A percentile compares a stretch with the other conserved stretches of the same genome.
Evolutionary conservation across 2,888 invertebrate genomes (phyloP).

Genomic region (Baccha elongata): DNA sequence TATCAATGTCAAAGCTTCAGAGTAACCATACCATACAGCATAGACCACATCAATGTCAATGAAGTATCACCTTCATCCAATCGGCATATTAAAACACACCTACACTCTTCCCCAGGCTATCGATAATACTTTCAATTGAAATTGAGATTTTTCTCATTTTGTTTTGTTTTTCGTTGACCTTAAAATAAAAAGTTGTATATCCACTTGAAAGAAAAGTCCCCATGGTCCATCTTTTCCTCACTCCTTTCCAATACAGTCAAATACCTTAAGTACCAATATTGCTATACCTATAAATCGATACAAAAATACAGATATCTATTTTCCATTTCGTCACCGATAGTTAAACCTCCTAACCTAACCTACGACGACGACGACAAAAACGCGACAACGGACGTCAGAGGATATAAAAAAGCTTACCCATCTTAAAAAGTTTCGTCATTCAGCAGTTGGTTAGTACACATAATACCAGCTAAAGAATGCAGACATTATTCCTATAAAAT

Average conservation of each 20-base stretch:
- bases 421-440: not conserved
- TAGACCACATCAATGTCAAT: constrained; percentile 48
- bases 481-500: constrained; percentile 11
- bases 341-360: not conserved
- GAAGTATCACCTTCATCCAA: constrained; percentile 29
- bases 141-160: constrained; percentile 1
- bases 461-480: constrained; percentile 1
- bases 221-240: not conserved
- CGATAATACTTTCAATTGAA: constrained; percentile 16
- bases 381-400: not conserved
- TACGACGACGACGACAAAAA: not conserved
- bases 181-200: constrained; percentile 16
- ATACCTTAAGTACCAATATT: too few species aligned
- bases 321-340: constrained; percentile 44
- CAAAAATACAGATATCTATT: constrained; percentile 45
- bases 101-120: constrained; percentile 2
- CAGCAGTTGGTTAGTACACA: constrained; percentile 13
- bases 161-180: constrained; percentile 40
- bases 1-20: constrained; percentile 37
- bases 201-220: not conserved
- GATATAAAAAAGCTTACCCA: not conserved
- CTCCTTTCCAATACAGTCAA: not conserved
- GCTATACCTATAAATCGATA: not conserved
- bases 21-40: too few species aligned
- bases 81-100: not conserved